Conservation (phyloP, 1,140 invertebrate genomes). For the Macrotrachela quadricornifera region DNA sequence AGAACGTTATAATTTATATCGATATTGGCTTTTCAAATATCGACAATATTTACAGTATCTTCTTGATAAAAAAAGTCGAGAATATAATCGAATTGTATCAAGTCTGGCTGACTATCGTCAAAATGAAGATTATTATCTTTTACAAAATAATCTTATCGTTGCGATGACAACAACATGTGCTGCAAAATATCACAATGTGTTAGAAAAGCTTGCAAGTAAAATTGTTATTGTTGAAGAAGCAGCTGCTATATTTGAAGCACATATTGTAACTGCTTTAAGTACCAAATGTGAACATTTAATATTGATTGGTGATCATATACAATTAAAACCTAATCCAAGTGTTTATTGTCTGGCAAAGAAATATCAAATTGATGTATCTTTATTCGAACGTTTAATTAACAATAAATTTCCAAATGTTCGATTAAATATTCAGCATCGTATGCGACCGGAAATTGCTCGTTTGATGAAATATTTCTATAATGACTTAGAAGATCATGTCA, state of each 20-base stretch:
- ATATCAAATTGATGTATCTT: conserved; percentile 26
- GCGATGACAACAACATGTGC: conserved; percentile 26
- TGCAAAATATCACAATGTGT: not conserved
- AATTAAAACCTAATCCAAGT: conserved; percentile 30
- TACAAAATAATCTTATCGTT: conserved; percentile 17
- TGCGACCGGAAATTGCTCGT: conserved; percentile 29
- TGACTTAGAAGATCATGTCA: conserved; percentile 18
- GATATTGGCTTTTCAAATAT: conserved; percentile 16
- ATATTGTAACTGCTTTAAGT: conserved; percentile 35
- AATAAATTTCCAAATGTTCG: conserved; percentile 20
- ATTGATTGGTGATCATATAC: conserved; percentile 50
- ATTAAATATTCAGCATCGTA: conserved; percentile 25
- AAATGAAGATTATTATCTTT: conserved; percentile 9
- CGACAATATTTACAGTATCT: conserved; percentile 9
- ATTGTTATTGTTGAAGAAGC: conserved; percentile 27
- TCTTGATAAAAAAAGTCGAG: conserved; percentile 2
- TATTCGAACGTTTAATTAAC: conserved; percentile 26
- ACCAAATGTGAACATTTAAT: conserved; percentile 52
- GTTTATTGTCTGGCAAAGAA: conserved; percentile 23
- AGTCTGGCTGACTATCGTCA: conserved; percentile 8
- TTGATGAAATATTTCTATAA: conserved; percentile 27
- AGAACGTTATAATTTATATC: conserved; percentile 23
- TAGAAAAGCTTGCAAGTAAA: not conserved
- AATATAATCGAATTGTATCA: conserved; percentile 5
- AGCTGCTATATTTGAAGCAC: conserved; percentile 26